A percentile compares a stretch with the other conserved stretches of the same genome.
phyloP scores from a whole-genome alignment of 2,797 vertebrate species.

The Onychomys arenicola region DNA sequence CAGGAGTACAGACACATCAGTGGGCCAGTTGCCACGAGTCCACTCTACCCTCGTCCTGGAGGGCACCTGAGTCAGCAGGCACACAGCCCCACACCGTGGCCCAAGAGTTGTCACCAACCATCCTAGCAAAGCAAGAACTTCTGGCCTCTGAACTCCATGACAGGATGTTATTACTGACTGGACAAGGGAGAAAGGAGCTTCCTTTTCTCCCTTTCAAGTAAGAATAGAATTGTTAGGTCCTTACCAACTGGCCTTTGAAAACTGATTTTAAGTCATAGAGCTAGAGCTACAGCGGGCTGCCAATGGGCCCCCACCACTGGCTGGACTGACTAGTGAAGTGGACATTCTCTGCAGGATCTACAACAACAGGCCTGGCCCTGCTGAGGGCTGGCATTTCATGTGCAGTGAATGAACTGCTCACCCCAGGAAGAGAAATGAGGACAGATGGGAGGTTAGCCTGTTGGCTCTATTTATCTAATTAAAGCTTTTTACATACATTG shows the following conservation, averaged over 20 bases:
- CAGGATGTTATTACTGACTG: neutral
- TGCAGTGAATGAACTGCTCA: constrained; percentile 4
- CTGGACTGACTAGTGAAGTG: neutral
- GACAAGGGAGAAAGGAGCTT: neutral
- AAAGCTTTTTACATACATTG: constrained; percentile 81
- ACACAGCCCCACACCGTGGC: accelerated
- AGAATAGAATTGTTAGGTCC: neutral
- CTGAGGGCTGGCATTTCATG: neutral
- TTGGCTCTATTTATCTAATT: constrained; percentile 83
- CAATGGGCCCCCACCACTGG: neutral
- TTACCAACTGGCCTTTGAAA: constrained; percentile 6
- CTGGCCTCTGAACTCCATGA: neutral
- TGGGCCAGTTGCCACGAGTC: neutral
- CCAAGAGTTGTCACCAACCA: neutral
- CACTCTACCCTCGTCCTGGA: neutral
- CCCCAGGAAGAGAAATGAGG: constrained; percentile 75
- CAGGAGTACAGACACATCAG: too few species aligned
- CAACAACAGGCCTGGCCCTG: neutral
- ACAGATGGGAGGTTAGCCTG: constrained; percentile 86
- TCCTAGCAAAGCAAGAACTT: neutral
- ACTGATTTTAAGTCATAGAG: neutral
- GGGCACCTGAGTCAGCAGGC: neutral
- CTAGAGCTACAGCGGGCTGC: neutral
- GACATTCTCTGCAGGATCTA: neutral
- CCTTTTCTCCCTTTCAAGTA: neutral